Percentiles rank a stretch among this genome's conserved stretches.
phyloP scores from a whole-genome alignment of 2,113 vertebrate species.

The Melospiza georgiana region DNA sequence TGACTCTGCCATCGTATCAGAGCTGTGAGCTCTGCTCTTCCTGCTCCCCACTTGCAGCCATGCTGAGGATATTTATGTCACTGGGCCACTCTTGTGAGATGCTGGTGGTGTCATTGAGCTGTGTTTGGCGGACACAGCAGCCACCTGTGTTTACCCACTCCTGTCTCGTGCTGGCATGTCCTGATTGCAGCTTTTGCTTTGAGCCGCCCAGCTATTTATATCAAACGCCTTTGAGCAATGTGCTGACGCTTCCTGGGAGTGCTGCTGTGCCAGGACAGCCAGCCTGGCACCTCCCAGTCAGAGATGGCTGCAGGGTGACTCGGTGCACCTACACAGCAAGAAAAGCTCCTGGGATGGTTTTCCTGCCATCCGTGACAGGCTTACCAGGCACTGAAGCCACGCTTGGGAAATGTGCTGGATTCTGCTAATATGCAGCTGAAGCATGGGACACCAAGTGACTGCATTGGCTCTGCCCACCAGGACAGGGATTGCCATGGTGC shows the following conservation, averaged over 20 bases:
- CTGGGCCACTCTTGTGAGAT: background rate
- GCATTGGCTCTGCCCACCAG: background rate
- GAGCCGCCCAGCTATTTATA: conserved; percentile 7
- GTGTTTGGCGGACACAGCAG: background rate
- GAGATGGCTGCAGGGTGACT: background rate
- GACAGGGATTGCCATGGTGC: background rate
- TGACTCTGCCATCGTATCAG: background rate
- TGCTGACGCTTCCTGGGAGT: background rate
- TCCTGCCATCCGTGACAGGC: background rate
- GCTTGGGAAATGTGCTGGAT: background rate
- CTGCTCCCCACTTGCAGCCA: background rate
- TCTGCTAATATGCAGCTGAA: background rate
- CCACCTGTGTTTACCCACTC: conserved; percentile 21
- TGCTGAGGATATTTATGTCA: background rate
- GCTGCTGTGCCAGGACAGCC: background rate
- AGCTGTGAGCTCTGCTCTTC: background rate
- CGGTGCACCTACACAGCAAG: background rate
- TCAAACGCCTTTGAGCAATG: background rate
- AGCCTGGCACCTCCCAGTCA: background rate
- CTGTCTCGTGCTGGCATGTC: background rate
- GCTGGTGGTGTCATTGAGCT: background rate
- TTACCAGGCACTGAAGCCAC: background rate
- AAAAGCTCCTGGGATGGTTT: background rate
- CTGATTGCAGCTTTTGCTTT: background rate
- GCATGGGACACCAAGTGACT: background rate